A percentile compares a stretch with the other conserved stretches of the same genome.
Conservation (phyloP, 2,797 vertebrate species). For the Danio tinwini region DNA sequence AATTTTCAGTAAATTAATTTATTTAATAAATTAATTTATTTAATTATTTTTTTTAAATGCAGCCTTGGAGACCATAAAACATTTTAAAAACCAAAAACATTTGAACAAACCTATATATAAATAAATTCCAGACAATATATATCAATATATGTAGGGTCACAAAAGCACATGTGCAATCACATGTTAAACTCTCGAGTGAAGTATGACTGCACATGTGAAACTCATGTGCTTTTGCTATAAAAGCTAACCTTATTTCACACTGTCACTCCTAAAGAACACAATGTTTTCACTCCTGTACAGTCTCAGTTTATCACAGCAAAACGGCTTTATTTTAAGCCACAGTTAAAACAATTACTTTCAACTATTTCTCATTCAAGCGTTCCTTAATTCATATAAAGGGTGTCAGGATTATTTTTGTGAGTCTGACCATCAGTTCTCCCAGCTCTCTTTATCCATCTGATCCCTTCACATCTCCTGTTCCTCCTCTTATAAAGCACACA, state of each 20-base stretch:
- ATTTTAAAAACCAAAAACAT: no score
- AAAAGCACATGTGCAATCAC: no score
- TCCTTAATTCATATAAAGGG: not conserved
- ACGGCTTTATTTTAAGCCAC: not conserved
- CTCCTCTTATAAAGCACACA: slow-evolving; percentile 22
- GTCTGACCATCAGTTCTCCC: not conserved
- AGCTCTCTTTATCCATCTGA: slow-evolving; percentile 5
- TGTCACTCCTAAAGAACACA: not conserved
- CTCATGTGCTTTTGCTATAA: no score
- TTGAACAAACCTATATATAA: no score
- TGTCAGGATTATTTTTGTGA: slow-evolving; percentile 3
- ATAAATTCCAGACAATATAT: no score
- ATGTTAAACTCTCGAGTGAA: no score
- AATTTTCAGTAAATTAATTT: no score
- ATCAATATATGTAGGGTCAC: no score
- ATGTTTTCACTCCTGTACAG: not conserved
- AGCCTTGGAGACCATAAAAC: no score
- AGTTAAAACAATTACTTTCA: not conserved
- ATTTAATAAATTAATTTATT: no score
- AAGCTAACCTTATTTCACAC: not conserved
- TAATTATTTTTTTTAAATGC: no score
- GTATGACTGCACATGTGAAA: no score
- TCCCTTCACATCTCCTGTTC: not conserved
- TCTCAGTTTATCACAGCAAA: not conserved
- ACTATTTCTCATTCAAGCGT: not conserved